These are phyloP conservation scores for Syngnathus acus DNA, from an alignment of 2,797 vertebrate genomes.

Conservation along the genomic window DNA sequence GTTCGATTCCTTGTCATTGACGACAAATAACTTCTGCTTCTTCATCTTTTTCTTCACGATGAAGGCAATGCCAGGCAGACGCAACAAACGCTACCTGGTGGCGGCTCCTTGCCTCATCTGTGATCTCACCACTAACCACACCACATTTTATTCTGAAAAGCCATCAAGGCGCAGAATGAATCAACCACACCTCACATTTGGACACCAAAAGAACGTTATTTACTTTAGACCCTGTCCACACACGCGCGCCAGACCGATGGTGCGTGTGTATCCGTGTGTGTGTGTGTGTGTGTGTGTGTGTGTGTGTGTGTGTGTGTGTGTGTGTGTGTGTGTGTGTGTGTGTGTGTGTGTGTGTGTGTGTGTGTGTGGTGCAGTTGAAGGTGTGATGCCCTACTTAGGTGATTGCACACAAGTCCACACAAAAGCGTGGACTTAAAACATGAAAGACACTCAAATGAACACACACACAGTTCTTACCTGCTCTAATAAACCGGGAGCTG, in stretches of 20 bases:
- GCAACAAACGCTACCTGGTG: background rate
- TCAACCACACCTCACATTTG: background rate
- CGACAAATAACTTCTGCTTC: background rate
- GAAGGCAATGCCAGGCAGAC: background rate
- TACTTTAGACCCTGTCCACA: background rate
- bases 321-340: no score
- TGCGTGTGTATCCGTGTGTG: no score
- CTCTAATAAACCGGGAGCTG: constrained; percentile 1
- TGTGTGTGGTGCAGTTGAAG: background rate
- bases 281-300: no score
- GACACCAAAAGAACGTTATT: background rate
- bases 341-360: no score
- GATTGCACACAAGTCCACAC: background rate
- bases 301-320: background rate
- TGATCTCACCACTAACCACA: background rate
- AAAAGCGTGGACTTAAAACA: background rate
- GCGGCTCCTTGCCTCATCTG: background rate
- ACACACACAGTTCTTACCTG: constrained; percentile 1
- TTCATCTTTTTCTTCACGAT: background rate
- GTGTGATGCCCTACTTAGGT: no score
- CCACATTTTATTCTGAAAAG: background rate
- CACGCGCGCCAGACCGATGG: background rate
- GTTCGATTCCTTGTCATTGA: background rate
- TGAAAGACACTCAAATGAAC: background rate
- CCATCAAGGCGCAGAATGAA: background rate